Evolutionary conservation across 2,113 vertebrate species (phyloP).

Genomic region (Oreocharis arfaki): DNA sequence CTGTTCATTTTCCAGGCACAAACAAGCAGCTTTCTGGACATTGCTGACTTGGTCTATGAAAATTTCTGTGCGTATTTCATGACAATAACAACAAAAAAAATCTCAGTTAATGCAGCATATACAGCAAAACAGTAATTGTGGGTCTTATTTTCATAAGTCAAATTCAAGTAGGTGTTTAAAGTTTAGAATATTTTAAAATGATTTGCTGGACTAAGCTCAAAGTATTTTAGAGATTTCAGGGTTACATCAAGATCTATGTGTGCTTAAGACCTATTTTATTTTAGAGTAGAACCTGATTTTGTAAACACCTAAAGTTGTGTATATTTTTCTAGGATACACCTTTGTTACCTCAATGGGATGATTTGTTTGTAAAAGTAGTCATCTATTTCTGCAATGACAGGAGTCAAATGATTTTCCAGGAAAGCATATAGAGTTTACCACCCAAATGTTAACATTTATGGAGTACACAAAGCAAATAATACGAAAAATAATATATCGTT

Average conservation of each 20-base stretch:
- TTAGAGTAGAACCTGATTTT: neutral
- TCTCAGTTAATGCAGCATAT: neutral
- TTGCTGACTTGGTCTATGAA: neutral
- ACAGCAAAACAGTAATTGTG: neutral
- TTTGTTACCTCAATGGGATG: neutral
- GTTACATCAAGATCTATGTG: neutral
- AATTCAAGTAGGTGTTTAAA: neutral
- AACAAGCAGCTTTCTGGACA: neutral
- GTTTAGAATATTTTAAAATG: neutral
- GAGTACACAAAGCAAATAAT: neutral
- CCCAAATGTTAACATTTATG: neutral
- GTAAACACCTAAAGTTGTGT: neutral
- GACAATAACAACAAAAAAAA: neutral
- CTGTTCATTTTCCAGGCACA: neutral
- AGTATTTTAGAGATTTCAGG: neutral
- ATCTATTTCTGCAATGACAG: neutral
- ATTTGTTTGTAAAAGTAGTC: neutral
- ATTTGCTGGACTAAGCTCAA: neutral
- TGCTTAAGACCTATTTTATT: neutral
- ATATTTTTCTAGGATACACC: neutral
- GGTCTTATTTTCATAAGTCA: neutral
- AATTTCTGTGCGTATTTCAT: neutral
- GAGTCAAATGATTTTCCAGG: neutral
- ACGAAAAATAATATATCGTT: neutral
- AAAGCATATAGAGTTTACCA: neutral